Evolutionary conservation across 2,113 vertebrate species (phyloP).

Genomic region (Atlantisia rogersi): DNA sequence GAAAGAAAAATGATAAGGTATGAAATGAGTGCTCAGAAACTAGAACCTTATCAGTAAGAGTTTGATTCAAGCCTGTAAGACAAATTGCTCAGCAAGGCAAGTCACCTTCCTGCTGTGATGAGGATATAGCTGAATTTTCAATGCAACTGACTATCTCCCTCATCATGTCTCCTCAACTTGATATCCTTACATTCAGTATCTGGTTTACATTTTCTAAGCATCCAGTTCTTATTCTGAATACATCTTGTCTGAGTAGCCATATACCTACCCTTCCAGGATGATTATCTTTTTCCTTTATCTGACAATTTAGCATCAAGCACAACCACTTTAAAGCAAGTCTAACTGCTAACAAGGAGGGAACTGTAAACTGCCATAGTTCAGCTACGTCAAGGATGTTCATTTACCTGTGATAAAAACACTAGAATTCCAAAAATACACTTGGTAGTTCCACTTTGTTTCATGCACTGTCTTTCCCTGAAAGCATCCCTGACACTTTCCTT

Average conservation of each 20-base stretch:
- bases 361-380: background rate
- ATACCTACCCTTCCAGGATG: conserved; percentile 56
- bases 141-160: conserved; percentile 75
- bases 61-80: conserved; percentile 83
- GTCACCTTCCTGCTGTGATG: conserved; percentile 83
- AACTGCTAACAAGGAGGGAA: conserved; percentile 55
- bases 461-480: background rate
- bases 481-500: background rate
- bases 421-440: conserved; percentile 23
- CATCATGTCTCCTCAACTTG: conserved; percentile 75
- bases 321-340: conserved; percentile 58
- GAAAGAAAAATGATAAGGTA: conserved; percentile 84
- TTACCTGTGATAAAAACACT: conserved; percentile 26
- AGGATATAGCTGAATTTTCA: conserved; percentile 80
- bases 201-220: conserved; percentile 73
- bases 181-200: conserved; percentile 65
- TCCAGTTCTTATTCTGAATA: conserved; percentile 75
- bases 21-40: conserved; percentile 80
- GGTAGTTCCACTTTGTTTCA: conserved; percentile 2
- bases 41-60: conserved; percentile 81
- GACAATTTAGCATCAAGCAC: conserved; percentile 68
- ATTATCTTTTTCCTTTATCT: conserved; percentile 77
- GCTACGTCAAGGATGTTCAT: background rate
- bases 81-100: conserved; percentile 83
- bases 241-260: conserved; percentile 72